Evolutionary conservation across 2,888 invertebrate genomes (phyloP).

Genomic region (Bellardia pandia): DNA sequence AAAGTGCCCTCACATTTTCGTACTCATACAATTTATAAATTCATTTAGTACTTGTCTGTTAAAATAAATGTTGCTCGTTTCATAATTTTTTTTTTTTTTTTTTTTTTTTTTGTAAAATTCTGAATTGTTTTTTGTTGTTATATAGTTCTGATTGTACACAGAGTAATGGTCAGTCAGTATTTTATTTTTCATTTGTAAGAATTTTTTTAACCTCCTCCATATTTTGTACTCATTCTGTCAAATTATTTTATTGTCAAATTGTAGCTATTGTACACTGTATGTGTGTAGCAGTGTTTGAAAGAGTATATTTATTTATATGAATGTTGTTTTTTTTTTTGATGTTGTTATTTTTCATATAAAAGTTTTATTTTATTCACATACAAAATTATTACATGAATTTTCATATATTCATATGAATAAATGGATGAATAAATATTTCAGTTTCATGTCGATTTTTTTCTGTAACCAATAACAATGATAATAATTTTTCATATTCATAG

Average conservation of each 20-base stretch:
- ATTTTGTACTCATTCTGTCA: slow-evolving; percentile 77
- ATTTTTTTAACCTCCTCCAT: slow-evolving; percentile 72
- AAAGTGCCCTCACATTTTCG: slow-evolving; percentile 61
- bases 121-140: slow-evolving; percentile 16
- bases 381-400: slow-evolving; percentile 58
- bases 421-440: slow-evolving; percentile 64
- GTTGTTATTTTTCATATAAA: neutral
- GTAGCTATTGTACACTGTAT: slow-evolving; percentile 48
- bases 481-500: slow-evolving; percentile 63
- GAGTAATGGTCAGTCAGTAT: slow-evolving; percentile 52
- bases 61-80: slow-evolving; percentile 66
- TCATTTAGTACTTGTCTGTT: slow-evolving; percentile 72
- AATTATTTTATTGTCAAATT: slow-evolving; percentile 74
- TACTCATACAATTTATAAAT: slow-evolving; percentile 54
- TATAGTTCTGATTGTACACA: slow-evolving; percentile 13
- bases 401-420: slow-evolving; percentile 64
- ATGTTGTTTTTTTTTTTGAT: neutral
- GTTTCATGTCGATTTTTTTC: slow-evolving; percentile 45
- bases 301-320: slow-evolving; percentile 11
- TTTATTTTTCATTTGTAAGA: slow-evolving; percentile 55
- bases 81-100: slow-evolving; percentile 17
- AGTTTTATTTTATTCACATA: slow-evolving; percentile 36
- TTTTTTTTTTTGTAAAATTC: slow-evolving; percentile 32
- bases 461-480: slow-evolving; percentile 50
- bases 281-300: slow-evolving; percentile 7